phyloP scores from a whole-genome alignment of 2,888 invertebrate genomes.

The Coleophora flavipennella region DNA sequence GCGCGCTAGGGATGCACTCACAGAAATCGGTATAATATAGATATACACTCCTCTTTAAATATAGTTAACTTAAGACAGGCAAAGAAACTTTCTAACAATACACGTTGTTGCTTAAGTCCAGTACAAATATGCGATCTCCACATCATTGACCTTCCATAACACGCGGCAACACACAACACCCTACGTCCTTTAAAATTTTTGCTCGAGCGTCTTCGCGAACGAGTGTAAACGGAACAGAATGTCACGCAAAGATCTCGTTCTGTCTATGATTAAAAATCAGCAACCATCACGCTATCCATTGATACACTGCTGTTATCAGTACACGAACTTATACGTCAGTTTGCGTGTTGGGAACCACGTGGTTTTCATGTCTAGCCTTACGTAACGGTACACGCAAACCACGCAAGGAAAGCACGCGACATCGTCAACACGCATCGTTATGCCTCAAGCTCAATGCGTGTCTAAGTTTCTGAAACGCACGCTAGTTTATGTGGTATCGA shows the following conservation, averaged over 20 bases:
- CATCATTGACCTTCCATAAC: slow-evolving; percentile 30
- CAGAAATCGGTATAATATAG: too few relatives aligned
- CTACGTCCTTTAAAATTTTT: slow-evolving; percentile 16
- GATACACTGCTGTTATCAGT: slow-evolving; percentile 35
- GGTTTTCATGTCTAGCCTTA: slow-evolving; percentile 32
- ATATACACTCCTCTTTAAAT: too few relatives aligned
- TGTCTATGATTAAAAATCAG: slow-evolving; percentile 52
- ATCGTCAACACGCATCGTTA: slow-evolving; percentile 31
- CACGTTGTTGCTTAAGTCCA: not conserved
- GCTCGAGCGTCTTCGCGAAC: slow-evolving; percentile 12
- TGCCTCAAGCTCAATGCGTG: slow-evolving; percentile 12
- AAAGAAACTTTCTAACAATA: too few relatives aligned
- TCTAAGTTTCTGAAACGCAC: slow-evolving; percentile 9
- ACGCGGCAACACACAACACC: slow-evolving; percentile 16
- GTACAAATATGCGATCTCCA: not conserved
- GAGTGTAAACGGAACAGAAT: slow-evolving; percentile 11
- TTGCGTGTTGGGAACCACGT: slow-evolving; percentile 57
- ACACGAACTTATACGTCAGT: slow-evolving; percentile 32
- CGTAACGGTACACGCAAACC: slow-evolving; percentile 30
- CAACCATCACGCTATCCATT: slow-evolving; percentile 62
- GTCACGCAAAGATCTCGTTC: slow-evolving; percentile 51
- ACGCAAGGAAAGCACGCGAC: slow-evolving; percentile 47
- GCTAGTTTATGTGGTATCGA: slow-evolving; percentile 1
- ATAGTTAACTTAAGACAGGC: too few relatives aligned
- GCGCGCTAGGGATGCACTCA: too few relatives aligned